Evolutionary conservation across 2,797 vertebrate genomes (phyloP).

Genomic region (Pangasius mekongensis): DNA sequence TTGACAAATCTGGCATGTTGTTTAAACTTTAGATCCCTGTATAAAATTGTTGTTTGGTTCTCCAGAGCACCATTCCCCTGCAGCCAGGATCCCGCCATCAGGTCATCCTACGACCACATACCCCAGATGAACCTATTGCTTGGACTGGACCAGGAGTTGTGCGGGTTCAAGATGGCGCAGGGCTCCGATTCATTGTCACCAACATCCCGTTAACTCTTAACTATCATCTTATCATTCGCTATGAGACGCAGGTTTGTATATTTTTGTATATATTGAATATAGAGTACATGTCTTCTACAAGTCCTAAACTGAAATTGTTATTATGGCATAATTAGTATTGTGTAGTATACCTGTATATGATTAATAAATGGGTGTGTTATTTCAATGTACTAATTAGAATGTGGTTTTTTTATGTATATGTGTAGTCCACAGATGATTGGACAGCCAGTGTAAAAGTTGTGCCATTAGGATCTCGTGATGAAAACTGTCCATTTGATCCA

Average conservation of each 20-base stretch:
- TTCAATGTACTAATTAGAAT: conserved; percentile 4
- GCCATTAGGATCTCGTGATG: conserved; percentile 53
- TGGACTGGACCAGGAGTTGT: conserved; percentile 86
- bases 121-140: conserved; percentile 61
- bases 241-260: conserved; percentile 80
- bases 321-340: neutral
- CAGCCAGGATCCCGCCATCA: conserved; percentile 64
- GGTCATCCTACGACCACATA: conserved; percentile 73
- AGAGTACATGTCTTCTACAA: neutral
- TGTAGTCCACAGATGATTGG: conserved; percentile 83
- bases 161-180: conserved; percentile 71
- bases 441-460: conserved; percentile 71
- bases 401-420: conserved; percentile 11
- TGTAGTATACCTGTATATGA: conserved; percentile 1
- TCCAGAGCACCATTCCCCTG: conserved; percentile 63
- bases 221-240: conserved; percentile 80
- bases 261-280: neutral
- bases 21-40: neutral
- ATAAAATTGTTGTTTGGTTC: neutral
- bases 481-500: conserved; percentile 66
- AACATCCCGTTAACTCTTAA: conserved; percentile 79
- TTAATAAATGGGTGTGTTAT: conserved; percentile 2
- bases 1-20: neutral
- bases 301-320: neutral
- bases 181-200: conserved; percentile 80